A percentile compares a stretch with the other conserved stretches of the same genome.
Evolutionary conservation across 2,113 vertebrate species (phyloP).

Genomic region (Cettia cetti): DNA sequence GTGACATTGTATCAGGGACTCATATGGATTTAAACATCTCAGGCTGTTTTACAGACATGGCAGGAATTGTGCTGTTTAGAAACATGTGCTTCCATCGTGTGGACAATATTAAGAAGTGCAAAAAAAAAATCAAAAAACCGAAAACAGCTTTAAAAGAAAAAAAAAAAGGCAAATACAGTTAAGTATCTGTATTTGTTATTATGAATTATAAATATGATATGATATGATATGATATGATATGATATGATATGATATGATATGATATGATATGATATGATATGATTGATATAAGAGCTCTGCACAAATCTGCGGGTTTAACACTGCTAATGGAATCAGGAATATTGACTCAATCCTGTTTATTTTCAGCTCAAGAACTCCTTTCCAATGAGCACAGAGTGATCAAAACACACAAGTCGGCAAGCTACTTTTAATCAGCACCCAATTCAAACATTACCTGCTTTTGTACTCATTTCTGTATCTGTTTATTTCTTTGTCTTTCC

Average conservation of each 20-base stretch:
- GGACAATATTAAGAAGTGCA: neutral
- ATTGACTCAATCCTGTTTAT: neutral
- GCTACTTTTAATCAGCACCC: neutral
- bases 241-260: too few species aligned
- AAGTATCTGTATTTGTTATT: accelerated
- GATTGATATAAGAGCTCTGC: neutral
- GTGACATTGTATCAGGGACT: neutral
- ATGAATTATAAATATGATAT: neutral
- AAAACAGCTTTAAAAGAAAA: neutral
- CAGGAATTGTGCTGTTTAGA: neutral
- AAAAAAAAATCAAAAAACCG: too few species aligned
- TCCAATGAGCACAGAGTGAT: neutral
- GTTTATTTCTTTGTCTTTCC: neutral
- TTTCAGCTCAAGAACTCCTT: neutral
- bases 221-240: too few species aligned
- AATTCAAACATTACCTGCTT: neutral
- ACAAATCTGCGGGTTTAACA: neutral
- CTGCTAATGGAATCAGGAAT: neutral
- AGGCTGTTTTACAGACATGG: neutral
- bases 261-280: too few species aligned
- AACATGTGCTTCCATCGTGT: slow-evolving; percentile 46
- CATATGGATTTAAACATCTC: neutral
- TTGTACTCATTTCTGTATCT: neutral
- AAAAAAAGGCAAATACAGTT: neutral
- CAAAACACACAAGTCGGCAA: neutral